Evolutionary conservation across 2,888 invertebrate species (phyloP).

Genomic region (Plagiodera versicolora): DNA sequence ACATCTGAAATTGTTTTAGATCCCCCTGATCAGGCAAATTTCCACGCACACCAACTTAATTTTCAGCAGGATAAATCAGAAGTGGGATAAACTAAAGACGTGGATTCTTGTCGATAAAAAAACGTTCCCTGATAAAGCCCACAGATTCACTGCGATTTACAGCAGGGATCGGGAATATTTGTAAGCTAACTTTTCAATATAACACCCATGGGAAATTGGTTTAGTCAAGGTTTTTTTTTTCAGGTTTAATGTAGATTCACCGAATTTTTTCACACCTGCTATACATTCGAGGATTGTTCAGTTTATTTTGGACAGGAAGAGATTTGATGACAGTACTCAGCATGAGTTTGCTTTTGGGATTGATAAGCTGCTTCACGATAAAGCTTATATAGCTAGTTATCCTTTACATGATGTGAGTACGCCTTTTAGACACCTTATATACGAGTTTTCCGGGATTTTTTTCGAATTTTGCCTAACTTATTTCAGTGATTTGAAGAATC

Average conservation of each 20-base stretch:
- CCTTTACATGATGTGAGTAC: slow-evolving; percentile 86
- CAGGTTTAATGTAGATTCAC: slow-evolving; percentile 80
- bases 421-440: no score
- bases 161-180: slow-evolving; percentile 90
- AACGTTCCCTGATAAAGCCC: slow-evolving; percentile 75
- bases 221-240: slow-evolving; percentile 30
- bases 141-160: slow-evolving; percentile 85
- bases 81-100: slow-evolving; percentile 61
- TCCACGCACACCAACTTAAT: slow-evolving; percentile 64
- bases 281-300: slow-evolving; percentile 87
- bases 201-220: not conserved
- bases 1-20: slow-evolving; percentile 52
- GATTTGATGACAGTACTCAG: slow-evolving; percentile 66
- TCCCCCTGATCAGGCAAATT: slow-evolving; percentile 65
- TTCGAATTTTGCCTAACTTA: no score
- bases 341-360: slow-evolving; percentile 84
- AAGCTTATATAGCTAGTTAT: slow-evolving; percentile 79
- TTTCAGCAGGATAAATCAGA: slow-evolving; percentile 60
- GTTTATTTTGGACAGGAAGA: slow-evolving; percentile 87
- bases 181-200: slow-evolving; percentile 63
- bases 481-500: no score
- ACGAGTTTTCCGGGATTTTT: no score
- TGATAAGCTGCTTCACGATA: slow-evolving; percentile 71
- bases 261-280: slow-evolving; percentile 84
- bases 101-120: slow-evolving; percentile 68